phyloP scores from a whole-genome alignment of 2,888 invertebrate genomes.

The Eristalis intricaria region DNA sequence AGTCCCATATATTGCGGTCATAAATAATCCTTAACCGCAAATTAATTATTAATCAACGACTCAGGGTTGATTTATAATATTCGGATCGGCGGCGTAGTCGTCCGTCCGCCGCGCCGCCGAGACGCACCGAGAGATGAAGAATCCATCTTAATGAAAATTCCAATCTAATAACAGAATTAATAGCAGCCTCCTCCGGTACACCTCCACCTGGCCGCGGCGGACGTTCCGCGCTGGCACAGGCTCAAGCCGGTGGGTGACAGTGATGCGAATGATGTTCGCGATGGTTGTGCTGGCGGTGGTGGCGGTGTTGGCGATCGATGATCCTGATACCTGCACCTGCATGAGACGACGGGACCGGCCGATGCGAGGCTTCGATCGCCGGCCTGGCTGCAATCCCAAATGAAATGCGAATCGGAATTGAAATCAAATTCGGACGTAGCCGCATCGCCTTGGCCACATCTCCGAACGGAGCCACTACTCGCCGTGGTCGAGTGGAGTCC shows the following conservation, averaged over 20 bases:
- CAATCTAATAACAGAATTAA: conserved; percentile 71
- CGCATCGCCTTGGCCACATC: background rate
- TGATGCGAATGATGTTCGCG: background rate
- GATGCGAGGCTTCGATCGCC: conserved; percentile 13
- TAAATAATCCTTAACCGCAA: conserved; percentile 75
- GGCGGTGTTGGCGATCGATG: conserved; percentile 53
- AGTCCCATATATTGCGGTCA: conserved; percentile 33
- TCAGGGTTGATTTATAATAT: conserved; percentile 66
- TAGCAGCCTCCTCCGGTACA: conserved; percentile 66
- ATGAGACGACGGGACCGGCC: conserved; percentile 9
- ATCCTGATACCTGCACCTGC: conserved; percentile 69
- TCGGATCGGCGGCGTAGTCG: conserved; percentile 38
- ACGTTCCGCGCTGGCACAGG: background rate
- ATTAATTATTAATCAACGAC: conserved; percentile 81
- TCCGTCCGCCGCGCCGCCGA: background rate
- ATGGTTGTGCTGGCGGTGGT: background rate
- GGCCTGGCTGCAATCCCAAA: conserved; percentile 20
- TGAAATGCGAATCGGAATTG: conserved; percentile 70
- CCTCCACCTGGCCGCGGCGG: conserved; percentile 39
- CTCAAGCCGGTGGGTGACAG: conserved; percentile 29
- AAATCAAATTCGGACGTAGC: conserved; percentile 60
- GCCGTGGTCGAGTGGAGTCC: conserved; percentile 45
- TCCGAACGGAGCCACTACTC: background rate
- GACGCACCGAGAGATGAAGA: conserved; percentile 50
- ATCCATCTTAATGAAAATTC: conserved; percentile 72